Conservation (phyloP, 1,140 invertebrate species). For the Ostrea edulis region DNA sequence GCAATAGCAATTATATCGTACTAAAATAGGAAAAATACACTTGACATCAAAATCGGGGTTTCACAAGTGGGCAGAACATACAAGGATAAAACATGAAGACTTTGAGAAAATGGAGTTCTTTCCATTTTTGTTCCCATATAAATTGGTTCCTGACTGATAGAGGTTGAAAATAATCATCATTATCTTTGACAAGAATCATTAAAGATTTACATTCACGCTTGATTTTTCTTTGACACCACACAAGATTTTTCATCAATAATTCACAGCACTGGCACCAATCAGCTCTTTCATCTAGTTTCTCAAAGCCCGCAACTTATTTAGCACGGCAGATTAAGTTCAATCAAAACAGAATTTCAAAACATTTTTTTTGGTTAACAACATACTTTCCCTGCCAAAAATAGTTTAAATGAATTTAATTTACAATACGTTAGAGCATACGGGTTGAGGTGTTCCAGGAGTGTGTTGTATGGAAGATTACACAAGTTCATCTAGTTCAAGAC, state of each 20-base stretch:
- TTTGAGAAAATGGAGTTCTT: background rate
- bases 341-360: background rate
- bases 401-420: background rate
- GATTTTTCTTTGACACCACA: slow-evolving; percentile 24
- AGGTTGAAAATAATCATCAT: slow-evolving; percentile 33
- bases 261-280: slow-evolving; percentile 14
- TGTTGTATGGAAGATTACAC: background rate
- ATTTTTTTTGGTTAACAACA: background rate
- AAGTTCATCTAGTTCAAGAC: background rate
- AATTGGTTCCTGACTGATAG: slow-evolving; percentile 14
- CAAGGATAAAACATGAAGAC: background rate
- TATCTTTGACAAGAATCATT: slow-evolving; percentile 24
- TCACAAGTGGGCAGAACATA: background rate
- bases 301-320: slow-evolving; percentile 7
- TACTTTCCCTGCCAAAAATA: background rate
- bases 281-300: slow-evolving; percentile 9
- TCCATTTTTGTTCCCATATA: slow-evolving; percentile 14
- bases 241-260: slow-evolving; percentile 32
- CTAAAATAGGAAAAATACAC: background rate
- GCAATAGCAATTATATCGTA: background rate
- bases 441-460: too few species aligned
- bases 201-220: slow-evolving; percentile 23
- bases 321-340: slow-evolving; percentile 16
- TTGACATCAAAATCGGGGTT: background rate
- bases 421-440: background rate